Evolutionary conservation across 2,888 invertebrate genomes (phyloP), one percentile per base, ranked within the genome.

Genomic region (Griposia aprilina): DNA sequence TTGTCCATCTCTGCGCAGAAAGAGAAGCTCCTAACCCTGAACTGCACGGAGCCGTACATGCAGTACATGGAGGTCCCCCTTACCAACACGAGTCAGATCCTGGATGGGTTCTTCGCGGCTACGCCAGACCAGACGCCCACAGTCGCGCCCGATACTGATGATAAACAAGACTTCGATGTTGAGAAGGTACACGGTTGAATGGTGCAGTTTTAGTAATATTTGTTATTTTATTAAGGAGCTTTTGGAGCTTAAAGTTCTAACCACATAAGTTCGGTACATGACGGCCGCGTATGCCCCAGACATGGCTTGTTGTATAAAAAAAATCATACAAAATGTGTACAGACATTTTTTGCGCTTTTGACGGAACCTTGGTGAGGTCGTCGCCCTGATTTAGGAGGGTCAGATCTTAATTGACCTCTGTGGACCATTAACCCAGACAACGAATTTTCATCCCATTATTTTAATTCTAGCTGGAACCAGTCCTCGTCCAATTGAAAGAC

Each of bases 11-110:
- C 8, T 45, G n/a, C 13, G 63, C 90, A 94, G 93, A 93, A 94
- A 88, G 94, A 95, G 72, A 94, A 94, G 81, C 91, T 90, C 75
- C 88, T 91, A 6, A 89, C 80, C 65, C 85, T 94, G 62, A 90
- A 87, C 77, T 94, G 94, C 76, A 23, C 90, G 0, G 95, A 95
- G 70, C 89, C 91, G 3, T 95, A 90, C 86, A 94, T 94, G 84
- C 93, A 95, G 80, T 96, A 94, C 86, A 94, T 96, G 86, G 95
- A 95, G 83, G 93, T 94, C 50, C 94, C 95, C 0, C 88, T 90
- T 41, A 85, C 83, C 59, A 93, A 87, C 76, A 74, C 93, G 2
- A 91, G 76, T 74, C 95, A 94, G 86, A 91, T 96, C 59, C 88
- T 96, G 8, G 96, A 96, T 3, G 95, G 94, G 11, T 95, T 96